Percentiles rank a stretch among this genome's conserved stretches.
Conservation (phyloP, 2,888 invertebrate species). For the Eustalomyia histrio region DNA sequence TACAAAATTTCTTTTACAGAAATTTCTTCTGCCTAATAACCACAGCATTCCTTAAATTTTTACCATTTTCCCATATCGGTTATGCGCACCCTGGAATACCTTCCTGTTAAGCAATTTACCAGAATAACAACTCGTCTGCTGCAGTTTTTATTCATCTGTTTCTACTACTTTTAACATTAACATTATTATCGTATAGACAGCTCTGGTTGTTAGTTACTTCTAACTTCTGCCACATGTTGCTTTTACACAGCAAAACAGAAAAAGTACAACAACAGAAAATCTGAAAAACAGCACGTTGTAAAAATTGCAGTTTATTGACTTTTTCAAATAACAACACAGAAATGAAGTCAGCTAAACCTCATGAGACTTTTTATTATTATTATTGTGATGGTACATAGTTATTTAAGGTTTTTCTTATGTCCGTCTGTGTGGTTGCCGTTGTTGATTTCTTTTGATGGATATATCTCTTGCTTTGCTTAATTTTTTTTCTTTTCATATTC, state of each 20-base stretch:
- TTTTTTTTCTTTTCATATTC: constrained; percentile 22
- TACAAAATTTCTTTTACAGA: too few species aligned
- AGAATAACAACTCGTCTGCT: background rate
- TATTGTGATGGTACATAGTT: constrained; percentile 27
- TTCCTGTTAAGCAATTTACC: background rate
- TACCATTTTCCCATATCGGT: background rate
- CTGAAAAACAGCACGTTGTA: constrained; percentile 55
- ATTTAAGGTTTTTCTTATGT: background rate
- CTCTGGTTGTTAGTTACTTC: constrained; percentile 11
- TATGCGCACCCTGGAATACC: background rate
- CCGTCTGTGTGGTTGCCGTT: background rate
- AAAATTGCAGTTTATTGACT: constrained; percentile 64
- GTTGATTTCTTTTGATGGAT: constrained; percentile 12
- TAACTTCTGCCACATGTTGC: constrained; percentile 58
- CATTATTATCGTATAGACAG: constrained; percentile 32
- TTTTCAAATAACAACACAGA: constrained; percentile 51
- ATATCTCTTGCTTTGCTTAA: constrained; percentile 3
- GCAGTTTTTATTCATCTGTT: background rate
- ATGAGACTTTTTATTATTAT: constrained; percentile 48
- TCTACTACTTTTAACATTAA: constrained; percentile 18
- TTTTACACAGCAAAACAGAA: constrained; percentile 28
- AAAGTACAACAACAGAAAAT: background rate
- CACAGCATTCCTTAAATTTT: too few species aligned
- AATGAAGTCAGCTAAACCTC: constrained; percentile 53
- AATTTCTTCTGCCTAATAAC: too few species aligned